phyloP scores from a whole-genome alignment of 2,113 vertebrate species.

The Oncorhynchus nerka region DNA sequence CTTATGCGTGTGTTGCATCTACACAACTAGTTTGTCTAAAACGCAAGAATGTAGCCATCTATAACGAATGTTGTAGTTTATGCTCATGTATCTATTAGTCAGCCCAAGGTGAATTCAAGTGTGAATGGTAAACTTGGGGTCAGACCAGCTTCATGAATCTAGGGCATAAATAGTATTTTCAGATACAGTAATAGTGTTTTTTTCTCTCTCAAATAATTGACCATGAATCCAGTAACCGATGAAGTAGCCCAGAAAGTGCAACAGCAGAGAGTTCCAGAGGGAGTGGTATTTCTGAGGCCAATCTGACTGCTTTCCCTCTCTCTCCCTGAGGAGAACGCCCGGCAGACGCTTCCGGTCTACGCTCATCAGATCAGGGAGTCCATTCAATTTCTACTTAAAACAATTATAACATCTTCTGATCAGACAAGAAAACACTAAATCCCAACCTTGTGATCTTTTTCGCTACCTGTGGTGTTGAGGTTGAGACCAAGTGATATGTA shows the following conservation, averaged over 20 bases:
- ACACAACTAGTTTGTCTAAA: conserved; percentile 18
- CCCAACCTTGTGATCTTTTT: background rate
- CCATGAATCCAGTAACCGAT: conserved; percentile 30
- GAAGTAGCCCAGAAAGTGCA: conserved; percentile 32
- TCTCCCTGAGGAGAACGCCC: conserved; percentile 16
- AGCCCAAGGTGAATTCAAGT: conserved; percentile 29
- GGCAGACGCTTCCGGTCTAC: conserved; percentile 6
- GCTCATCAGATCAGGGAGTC: conserved; percentile 28
- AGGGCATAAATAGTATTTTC: conserved; percentile 41
- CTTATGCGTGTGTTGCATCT: conserved; percentile 26
- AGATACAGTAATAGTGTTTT: conserved; percentile 38
- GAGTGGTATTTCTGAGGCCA: conserved; percentile 19
- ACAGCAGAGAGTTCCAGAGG: conserved; percentile 15
- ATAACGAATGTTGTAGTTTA: background rate
- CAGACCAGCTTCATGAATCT: conserved; percentile 40
- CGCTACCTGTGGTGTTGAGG: background rate
- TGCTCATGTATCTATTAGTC: conserved; percentile 24
- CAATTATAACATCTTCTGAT: conserved; percentile 15
- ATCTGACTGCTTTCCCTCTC: background rate
- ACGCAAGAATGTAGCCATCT: conserved; percentile 13
- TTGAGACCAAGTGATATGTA: conserved; percentile 19
- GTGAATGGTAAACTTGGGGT: conserved; percentile 36
- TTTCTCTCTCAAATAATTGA: conserved; percentile 40
- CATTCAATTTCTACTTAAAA: conserved; percentile 31
- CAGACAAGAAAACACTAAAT: background rate